Evolutionary conservation across 2,113 vertebrate species (phyloP), one percentile per base, ranked within the genome.

Genomic region (Perca flavescens): DNA sequence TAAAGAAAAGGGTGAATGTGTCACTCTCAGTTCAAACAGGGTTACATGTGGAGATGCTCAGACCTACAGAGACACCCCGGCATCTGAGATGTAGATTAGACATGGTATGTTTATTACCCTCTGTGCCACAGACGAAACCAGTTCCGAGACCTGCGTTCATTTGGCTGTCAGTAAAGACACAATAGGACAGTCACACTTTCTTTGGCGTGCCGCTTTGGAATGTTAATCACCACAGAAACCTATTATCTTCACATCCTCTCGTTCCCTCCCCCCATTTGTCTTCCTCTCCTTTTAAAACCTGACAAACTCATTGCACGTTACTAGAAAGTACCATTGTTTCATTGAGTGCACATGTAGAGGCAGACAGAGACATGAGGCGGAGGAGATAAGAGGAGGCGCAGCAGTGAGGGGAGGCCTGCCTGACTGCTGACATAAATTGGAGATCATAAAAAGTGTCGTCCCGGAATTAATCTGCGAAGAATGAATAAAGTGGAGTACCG

Each of bases 291-390:
- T 92, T 87, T 85, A 88, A 86, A 92, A 89, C 75, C 91, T 87
- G 93, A 94, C 93, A 93, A 92, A 91, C 90, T 76, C 81, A 46
- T 72, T 74, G 87, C 89, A 91, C 69, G 66, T 91, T 89, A 86
- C 88, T 79, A 84, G 87, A 91, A 82, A 90, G 85, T 67, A 62
- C 89, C 82, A 93, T 92, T 93, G 92, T 93, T 92, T 93, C 88
- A 77, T 15, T 34, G 79, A 87, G 89, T 56, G 77, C 71, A 74
- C 90, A 91, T 86, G 86, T 74, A 81, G 88, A 77, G 65, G 69
- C 31, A 91, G 86, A 92, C 84, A 79, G 85, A 85, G 88, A 89
- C 89, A 85, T 80, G 86, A 88, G 84, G 87, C 88, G 25, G 84
- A 64, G 72, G 75, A 91, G 92, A 92, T 92, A 92, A 92, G 90